Conservation (phyloP, 2,797 vertebrate genomes). For the Gymnopithys bicolor region DNA sequence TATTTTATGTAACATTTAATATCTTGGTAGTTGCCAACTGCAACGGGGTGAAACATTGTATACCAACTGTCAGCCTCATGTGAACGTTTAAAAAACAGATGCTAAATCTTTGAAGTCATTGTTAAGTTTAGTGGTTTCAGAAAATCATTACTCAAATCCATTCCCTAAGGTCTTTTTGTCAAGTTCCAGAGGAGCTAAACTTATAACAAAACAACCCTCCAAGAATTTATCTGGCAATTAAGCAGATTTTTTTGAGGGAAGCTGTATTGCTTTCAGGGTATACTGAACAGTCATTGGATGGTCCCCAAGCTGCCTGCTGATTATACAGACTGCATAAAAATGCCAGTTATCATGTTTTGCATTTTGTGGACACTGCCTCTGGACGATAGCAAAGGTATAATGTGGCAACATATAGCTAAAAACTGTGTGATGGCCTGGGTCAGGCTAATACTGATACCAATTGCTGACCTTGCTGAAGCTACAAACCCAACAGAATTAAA, state of each 20-base stretch:
- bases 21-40: slow-evolving; percentile 45
- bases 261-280: not conserved
- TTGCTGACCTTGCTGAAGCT: slow-evolving; percentile 33
- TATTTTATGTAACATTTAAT: slow-evolving; percentile 41
- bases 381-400: not conserved
- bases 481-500: not conserved
- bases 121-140: slow-evolving; percentile 68
- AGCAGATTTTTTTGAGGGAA: not conserved
- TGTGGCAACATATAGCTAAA: not conserved
- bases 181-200: slow-evolving; percentile 34
- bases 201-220: slow-evolving; percentile 11
- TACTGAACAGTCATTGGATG: not conserved
- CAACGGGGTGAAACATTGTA: slow-evolving; percentile 33
- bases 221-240: slow-evolving; percentile 33
- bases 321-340: not conserved
- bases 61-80: slow-evolving; percentile 56
- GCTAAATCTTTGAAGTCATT: slow-evolving; percentile 67
- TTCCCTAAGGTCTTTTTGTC: slow-evolving; percentile 50
- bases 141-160: slow-evolving; percentile 63
- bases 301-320: not conserved
- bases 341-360: not conserved
- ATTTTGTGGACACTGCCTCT: not conserved
- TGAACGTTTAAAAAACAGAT: slow-evolving; percentile 58
- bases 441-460: not conserved
- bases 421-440: not conserved